Evolutionary conservation across 2,113 vertebrate species (phyloP), one percentile per base, ranked within the genome.

Genomic region (Halcyon malimbica): DNA sequence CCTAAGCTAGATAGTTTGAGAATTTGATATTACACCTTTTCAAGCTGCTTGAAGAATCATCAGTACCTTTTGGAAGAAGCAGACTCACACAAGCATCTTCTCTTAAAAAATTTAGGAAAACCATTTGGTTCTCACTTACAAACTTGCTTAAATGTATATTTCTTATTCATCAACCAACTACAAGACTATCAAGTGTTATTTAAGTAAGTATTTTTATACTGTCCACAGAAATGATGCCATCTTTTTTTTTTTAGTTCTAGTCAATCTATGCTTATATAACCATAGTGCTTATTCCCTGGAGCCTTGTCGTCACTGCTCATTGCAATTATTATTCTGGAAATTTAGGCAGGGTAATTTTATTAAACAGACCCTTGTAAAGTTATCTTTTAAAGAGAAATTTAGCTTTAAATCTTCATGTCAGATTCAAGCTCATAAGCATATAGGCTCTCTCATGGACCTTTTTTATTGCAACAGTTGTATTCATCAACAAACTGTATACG

Each of bases 261-360:
- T 76, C 67, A 26, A 18, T 85, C 64, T 73, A 5, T 75, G 35
- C 57, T 96, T 95, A 87, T 79, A n/a, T 93, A 96, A 96, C 57
- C 39, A 10, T 57, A 64, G 75, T 41, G 35, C 1, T 1, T 77
- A 35, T 88, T 37, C 79, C 92, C 79, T 73, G 63, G 50, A 88
- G 79, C 44, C 54, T 73, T 95, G 29, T 86, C 93, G 78, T 94
- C 57, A 69, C 85, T 90, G 44, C 35, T 80, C 29, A 86, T 79
- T 88, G 63, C 63, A 90, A 17, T 92, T 89, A 83, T 91, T 82
- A 73, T 71, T 93, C 70, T 90, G 53, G 54, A 96, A 95, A 60
- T 90, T 71, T 44, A 88, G 44, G 59, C 65, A 60, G 48, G 59
- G 16, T 88, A 85, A 85, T 94, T 95, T 95, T 83, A 92, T 76